A percentile compares a stretch with the other conserved stretches of the same genome.
Evolutionary conservation across 2,113 vertebrate genomes (phyloP).

Genomic region (Todiramphus saurophagus): DNA sequence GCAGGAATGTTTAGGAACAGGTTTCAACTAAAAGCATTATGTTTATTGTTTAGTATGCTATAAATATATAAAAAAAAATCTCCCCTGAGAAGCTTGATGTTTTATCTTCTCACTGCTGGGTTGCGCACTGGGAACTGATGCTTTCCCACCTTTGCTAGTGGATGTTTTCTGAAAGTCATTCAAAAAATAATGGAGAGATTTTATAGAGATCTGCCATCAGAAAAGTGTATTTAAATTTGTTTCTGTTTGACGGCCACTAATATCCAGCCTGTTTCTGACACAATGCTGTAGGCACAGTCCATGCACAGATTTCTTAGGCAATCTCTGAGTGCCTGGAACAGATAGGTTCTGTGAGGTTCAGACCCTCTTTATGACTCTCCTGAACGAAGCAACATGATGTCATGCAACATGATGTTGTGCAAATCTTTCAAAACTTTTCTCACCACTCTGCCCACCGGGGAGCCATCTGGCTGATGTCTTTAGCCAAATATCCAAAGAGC

Average conservation of each 20-base stretch:
- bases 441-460: neutral
- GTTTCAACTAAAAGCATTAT: conserved; percentile 21
- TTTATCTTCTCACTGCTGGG: neutral
- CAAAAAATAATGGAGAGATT: neutral
- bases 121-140: neutral
- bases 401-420: conserved; percentile 69
- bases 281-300: neutral
- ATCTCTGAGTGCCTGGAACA: neutral
- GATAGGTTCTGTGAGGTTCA: neutral
- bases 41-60: neutral
- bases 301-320: neutral
- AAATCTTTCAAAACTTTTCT: conserved; percentile 64
- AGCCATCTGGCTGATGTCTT: conserved; percentile 58
- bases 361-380: conserved; percentile 10
- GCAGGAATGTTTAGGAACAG: conserved; percentile 42
- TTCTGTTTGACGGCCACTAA: neutral
- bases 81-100: neutral
- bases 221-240: neutral
- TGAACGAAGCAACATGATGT: conserved; percentile 66
- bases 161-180: neutral
- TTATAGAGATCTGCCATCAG: neutral
- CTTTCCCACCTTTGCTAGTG: neutral
- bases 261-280: neutral
- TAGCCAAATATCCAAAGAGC: conserved; percentile 37
- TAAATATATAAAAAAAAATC: neutral